Percentiles rank a stretch among this genome's conserved stretches.
Conservation (phyloP, 2,888 invertebrate species). For the Andrena chrysosceles region DNA sequence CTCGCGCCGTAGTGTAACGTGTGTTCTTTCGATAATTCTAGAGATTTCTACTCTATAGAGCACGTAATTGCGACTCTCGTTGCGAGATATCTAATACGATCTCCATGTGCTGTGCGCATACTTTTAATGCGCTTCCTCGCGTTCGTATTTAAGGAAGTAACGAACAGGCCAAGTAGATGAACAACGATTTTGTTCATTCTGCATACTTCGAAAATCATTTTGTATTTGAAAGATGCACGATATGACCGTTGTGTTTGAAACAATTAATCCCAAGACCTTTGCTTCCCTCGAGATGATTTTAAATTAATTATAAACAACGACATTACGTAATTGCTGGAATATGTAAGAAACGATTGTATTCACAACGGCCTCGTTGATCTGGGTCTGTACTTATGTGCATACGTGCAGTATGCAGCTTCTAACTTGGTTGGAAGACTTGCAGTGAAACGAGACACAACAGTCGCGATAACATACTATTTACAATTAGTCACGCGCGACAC, state of each 20-base stretch:
- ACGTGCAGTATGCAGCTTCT: background rate
- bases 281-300: background rate
- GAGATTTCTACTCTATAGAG: background rate
- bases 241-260: background rate
- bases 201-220: background rate
- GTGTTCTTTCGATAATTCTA: background rate
- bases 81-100: constrained; percentile 14
- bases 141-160: background rate
- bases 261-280: background rate
- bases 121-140: background rate
- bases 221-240: background rate
- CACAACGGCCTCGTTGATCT: background rate
- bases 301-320: background rate
- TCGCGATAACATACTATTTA: background rate
- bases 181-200: background rate
- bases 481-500: no score
- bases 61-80: constrained; percentile 20
- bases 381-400: background rate
- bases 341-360: background rate
- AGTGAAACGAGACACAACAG: no score
- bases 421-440: background rate
- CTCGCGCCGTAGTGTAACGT: background rate
- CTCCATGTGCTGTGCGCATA: background rate
- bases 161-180: background rate
- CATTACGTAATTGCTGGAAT: background rate